These are phyloP conservation scores for Physella acuta DNA, from an alignment of 1,140 invertebrate genomes.

Conservation along the genomic window DNA sequence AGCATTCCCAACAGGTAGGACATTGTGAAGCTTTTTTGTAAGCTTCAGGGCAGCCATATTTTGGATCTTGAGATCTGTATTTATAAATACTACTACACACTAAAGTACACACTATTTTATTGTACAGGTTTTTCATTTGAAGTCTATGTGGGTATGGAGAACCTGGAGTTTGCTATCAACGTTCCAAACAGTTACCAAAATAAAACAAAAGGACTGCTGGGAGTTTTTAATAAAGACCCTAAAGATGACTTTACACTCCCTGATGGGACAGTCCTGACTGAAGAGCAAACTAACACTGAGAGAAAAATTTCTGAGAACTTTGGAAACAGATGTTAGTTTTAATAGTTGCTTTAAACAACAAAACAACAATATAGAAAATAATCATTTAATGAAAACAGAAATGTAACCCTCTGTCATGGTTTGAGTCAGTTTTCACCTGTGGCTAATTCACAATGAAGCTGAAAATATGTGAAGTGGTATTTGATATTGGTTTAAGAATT, in stretches of 20 bases:
- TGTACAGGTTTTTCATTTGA: conserved; percentile 2
- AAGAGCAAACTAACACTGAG: neutral
- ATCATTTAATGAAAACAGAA: too few species aligned
- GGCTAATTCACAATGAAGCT: too few species aligned
- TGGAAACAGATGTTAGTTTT: conserved; percentile 1
- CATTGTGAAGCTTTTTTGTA: too few species aligned
- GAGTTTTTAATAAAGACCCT: conserved; percentile 3
- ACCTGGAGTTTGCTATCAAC: neutral
- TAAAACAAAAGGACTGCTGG: conserved; percentile 2
- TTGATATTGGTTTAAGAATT: too few species aligned
- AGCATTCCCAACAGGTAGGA: neutral
- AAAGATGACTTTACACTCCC: conserved; percentile 10
- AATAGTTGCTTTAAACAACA: neutral
- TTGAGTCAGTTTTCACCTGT: too few species aligned
- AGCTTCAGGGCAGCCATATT: too few species aligned
- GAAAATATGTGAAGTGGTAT: too few species aligned
- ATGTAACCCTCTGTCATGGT: too few species aligned
- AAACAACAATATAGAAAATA: too few species aligned
- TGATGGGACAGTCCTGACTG: neutral
- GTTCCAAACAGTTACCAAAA: neutral
- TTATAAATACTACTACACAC: too few species aligned
- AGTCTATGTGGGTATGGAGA: neutral
- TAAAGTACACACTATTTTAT: too few species aligned
- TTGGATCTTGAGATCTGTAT: too few species aligned
- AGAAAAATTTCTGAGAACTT: conserved; percentile 13